Evolutionary conservation across 1,140 invertebrate species (phyloP).

Genomic region (Ruditapes philippinarum): DNA sequence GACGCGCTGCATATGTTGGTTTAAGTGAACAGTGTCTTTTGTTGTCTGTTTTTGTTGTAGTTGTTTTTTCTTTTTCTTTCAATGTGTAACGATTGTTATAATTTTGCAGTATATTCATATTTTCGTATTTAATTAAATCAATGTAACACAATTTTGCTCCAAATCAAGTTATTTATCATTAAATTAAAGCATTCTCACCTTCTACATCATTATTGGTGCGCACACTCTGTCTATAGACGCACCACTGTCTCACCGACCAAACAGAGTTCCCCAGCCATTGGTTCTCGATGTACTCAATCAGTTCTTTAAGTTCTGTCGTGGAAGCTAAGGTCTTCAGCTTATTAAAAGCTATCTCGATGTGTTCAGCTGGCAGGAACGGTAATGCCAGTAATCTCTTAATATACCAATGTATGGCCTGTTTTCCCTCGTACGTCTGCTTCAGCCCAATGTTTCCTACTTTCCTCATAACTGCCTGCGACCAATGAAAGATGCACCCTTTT

Average conservation of each 20-base stretch:
- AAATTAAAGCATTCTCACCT: too few relatives aligned
- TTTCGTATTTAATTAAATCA: too few relatives aligned
- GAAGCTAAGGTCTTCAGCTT: not conserved
- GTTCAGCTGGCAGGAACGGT: not conserved
- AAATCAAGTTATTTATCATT: too few relatives aligned
- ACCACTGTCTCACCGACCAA: not conserved
- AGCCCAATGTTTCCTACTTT: slow-evolving; percentile 17
- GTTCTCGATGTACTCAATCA: not conserved
- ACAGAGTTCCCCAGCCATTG: not conserved
- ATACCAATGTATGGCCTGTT: not conserved
- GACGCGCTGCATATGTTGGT: too few relatives aligned
- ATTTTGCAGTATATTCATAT: too few relatives aligned
- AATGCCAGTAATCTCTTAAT: not conserved
- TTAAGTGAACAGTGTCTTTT: too few relatives aligned
- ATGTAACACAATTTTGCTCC: too few relatives aligned
- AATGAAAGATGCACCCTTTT: slow-evolving; percentile 64
- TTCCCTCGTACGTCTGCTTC: not conserved
- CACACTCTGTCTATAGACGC: not conserved
- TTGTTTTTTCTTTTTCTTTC: too few relatives aligned
- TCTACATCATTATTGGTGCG: slow-evolving; percentile 36
- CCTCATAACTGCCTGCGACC: slow-evolving; percentile 53
- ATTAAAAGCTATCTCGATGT: not conserved
- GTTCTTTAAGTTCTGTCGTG: not conserved
- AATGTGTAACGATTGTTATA: too few relatives aligned
- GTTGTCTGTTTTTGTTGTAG: too few relatives aligned